Conservation (phyloP, 2,888 invertebrate species). For the Lumbricus terrestris region DNA sequence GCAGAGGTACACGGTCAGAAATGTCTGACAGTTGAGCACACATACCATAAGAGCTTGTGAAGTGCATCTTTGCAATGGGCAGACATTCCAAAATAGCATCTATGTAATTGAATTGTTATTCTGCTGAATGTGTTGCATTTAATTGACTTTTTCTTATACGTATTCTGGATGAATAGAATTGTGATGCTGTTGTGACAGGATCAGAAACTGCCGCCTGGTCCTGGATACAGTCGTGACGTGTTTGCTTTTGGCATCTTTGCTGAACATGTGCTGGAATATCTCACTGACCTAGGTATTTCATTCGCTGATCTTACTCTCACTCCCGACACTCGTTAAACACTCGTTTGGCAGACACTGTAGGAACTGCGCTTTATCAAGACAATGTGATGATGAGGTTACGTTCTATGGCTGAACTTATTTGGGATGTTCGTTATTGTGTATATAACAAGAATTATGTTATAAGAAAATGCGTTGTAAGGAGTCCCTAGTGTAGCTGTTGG, state of each 20-base stretch:
- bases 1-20: too few relatives aligned
- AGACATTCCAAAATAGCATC: too few relatives aligned
- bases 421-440: too few relatives aligned
- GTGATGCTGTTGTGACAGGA: constrained; percentile 15
- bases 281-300: constrained; percentile 42
- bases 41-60: background rate
- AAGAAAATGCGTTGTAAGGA: too few relatives aligned
- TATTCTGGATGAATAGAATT: background rate
- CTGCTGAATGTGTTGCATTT: background rate
- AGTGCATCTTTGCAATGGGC: background rate
- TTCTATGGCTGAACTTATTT: too few relatives aligned
- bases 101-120: background rate
- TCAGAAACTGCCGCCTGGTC: background rate
- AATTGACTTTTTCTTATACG: background rate
- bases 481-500: too few relatives aligned
- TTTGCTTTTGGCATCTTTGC: constrained; percentile 50
- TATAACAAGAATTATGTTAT: too few relatives aligned
- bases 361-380: too few relatives aligned
- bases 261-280: constrained; percentile 47
- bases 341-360: too few relatives aligned
- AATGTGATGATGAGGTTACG: too few relatives aligned
- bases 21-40: background rate
- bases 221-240: constrained; percentile 28
- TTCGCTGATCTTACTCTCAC: background rate
- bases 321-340: background rate